These are phyloP conservation scores for Clarias magur DNA, from an alignment of 2,113 vertebrate species.

Conservation along the genomic window DNA sequence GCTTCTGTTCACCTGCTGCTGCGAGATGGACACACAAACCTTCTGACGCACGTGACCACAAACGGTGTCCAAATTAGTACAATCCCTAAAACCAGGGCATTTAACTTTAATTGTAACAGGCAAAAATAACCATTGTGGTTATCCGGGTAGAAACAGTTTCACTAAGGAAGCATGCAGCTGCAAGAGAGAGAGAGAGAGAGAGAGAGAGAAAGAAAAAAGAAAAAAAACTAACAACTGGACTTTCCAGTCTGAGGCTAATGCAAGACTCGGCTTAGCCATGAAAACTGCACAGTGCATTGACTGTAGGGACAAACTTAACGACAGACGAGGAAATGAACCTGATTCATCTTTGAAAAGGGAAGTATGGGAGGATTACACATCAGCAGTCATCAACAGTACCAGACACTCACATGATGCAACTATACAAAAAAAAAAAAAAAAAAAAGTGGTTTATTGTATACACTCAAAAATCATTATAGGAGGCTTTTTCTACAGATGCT, in stretches of 20 bases:
- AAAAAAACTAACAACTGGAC: conserved; percentile 14
- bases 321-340: conserved; percentile 45
- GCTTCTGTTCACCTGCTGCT: conserved; percentile 36
- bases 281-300: neutral
- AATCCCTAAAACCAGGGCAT: conserved; percentile 55
- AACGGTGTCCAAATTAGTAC: conserved; percentile 26
- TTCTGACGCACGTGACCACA: conserved; percentile 50
- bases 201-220: too few relatives aligned
- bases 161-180: neutral
- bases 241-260: conserved; percentile 22
- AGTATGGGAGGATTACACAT: conserved; percentile 11
- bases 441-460: neutral
- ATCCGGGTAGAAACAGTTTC: neutral
- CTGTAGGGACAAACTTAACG: conserved; percentile 30
- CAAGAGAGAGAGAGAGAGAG: neutral
- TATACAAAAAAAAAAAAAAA: neutral
- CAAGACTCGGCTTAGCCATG: conserved; percentile 5
- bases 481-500: neutral
- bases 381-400: neutral
- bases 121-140: conserved; percentile 4
- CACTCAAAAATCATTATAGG: neutral
- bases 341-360: conserved; percentile 45
- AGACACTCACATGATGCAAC: conserved; percentile 17
- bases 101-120: neutral
- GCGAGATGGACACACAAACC: conserved; percentile 57